phyloP scores from a whole-genome alignment of 2,888 invertebrate genomes.

The Chrysotoxum bicinctum region DNA sequence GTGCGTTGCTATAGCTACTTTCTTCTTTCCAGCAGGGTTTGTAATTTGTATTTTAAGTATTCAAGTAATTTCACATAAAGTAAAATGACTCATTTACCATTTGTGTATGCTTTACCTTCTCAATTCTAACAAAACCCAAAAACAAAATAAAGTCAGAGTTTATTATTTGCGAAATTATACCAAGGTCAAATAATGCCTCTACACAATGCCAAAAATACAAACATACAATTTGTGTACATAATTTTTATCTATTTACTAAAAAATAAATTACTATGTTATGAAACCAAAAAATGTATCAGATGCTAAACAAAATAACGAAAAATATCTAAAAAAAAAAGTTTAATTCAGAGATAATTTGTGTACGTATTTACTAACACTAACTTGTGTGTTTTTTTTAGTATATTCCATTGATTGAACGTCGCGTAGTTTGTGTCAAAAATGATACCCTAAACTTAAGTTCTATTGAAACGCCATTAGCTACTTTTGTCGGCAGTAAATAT shows the following conservation, averaged over 20 bases:
- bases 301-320: neutral
- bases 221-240: neutral
- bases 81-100: neutral
- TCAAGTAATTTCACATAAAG: neutral
- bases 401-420: constrained; percentile 24
- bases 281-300: constrained; percentile 16
- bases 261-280: neutral
- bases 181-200: constrained; percentile 13
- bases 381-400: neutral
- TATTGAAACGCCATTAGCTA: neutral
- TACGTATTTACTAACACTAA: neutral
- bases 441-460: neutral
- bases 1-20: neutral
- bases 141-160: neutral
- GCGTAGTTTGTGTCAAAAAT: constrained; percentile 13
- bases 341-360: neutral
- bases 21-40: neutral
- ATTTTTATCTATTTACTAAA: neutral
- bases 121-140: neutral
- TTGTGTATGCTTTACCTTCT: neutral
- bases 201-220: constrained; percentile 9
- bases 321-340: neutral
- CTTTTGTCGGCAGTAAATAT: neutral
- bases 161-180: neutral
- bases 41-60: too few species aligned